Conservation (phyloP, 2,888 invertebrate genomes). For the Luffia ferchaultella region DNA sequence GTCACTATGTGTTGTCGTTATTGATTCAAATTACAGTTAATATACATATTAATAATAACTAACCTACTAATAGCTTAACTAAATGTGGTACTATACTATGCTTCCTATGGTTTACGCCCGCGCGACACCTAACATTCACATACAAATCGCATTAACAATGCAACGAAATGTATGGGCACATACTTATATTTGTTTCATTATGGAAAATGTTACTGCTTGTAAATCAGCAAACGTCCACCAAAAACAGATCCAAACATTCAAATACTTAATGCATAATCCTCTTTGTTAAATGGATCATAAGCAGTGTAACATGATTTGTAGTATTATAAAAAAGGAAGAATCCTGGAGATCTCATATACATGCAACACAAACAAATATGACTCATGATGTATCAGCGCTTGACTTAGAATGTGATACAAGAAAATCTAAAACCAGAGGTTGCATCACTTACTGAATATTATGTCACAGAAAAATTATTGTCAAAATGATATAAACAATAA, state of each 20-base stretch:
- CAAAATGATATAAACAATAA: background rate
- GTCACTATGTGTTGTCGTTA: background rate
- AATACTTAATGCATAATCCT: too few species aligned
- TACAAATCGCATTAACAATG: background rate
- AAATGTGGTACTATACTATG: too few species aligned
- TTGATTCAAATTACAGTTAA: background rate
- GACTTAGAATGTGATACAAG: background rate
- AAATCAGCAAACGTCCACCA: too few species aligned
- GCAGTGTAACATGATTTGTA: background rate
- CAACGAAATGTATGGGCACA: too few species aligned
- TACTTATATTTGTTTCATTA: too few species aligned
- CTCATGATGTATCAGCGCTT: background rate
- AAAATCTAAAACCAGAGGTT: background rate
- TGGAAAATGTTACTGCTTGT: too few species aligned
- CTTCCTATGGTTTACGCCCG: background rate
- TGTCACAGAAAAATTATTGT: background rate
- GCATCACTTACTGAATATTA: background rate
- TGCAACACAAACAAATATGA: background rate
- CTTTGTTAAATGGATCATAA: background rate
- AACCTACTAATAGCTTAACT: too few species aligned
- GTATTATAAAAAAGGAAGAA: background rate
- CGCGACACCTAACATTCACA: background rate
- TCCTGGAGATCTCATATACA: background rate
- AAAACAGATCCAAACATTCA: too few species aligned
- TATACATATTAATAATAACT: too few species aligned